Percentiles rank a stretch among this genome's conserved stretches.
Evolutionary conservation across 2,113 vertebrate species (phyloP).

Genomic region (Macquaria ambigua): DNA sequence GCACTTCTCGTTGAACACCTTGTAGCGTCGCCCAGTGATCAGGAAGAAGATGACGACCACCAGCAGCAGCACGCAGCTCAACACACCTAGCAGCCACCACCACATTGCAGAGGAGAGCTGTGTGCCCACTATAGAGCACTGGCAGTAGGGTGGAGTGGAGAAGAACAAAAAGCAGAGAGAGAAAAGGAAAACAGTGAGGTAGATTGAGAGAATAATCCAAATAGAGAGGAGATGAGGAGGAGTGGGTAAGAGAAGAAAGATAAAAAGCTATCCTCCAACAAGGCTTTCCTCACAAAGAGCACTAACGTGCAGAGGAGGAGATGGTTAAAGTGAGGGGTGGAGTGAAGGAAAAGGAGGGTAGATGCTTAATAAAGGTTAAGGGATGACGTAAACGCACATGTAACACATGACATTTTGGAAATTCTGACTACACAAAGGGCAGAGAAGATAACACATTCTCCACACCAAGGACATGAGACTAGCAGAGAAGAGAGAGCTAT

Average conservation of each 20-base stretch:
- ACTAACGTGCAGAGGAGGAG: not conserved
- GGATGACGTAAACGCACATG: not conserved
- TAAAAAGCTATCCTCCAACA: not conserved
- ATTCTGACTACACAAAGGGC: not conserved
- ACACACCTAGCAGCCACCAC: constrained; percentile 62
- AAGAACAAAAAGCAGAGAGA: not conserved
- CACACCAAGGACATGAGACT: constrained; percentile 48
- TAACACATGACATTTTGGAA: constrained; percentile 49
- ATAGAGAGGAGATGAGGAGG: not conserved
- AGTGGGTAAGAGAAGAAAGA: not conserved
- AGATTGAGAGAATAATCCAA: not conserved
- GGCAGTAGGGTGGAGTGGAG: not conserved
- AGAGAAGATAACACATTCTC: constrained; percentile 42
- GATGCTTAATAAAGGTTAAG: not conserved
- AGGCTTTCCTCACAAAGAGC: not conserved
- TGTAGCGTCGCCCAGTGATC: constrained; percentile 43
- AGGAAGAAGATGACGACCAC: constrained; percentile 37
- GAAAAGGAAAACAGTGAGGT: not conserved
- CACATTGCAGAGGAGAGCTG: constrained; percentile 50
- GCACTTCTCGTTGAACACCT: constrained; percentile 75
- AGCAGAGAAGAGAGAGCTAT: constrained; percentile 28
- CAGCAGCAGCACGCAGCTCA: constrained; percentile 45
- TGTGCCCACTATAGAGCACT: not conserved
- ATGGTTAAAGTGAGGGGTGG: not conserved
- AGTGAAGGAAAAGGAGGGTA: not conserved